These are phyloP conservation scores for Himalopsyche tibetana DNA, from an alignment of 2,888 invertebrate species.

Conservation along the genomic window DNA sequence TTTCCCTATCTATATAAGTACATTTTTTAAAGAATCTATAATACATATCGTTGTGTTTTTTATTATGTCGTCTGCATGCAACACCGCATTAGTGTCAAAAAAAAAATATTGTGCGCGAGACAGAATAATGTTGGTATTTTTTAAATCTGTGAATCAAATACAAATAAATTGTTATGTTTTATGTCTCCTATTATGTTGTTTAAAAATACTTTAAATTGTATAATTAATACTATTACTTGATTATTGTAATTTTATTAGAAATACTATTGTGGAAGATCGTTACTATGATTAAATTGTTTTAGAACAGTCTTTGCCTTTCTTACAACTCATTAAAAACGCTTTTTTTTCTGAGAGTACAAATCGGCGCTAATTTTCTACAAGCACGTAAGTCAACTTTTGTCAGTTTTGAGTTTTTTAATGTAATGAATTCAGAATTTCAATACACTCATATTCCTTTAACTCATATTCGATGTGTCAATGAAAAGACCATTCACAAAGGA, in stretches of 20 bases:
- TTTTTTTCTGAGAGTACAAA: no score
- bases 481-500: no score
- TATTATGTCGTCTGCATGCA: neutral
- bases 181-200: neutral
- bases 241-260: neutral
- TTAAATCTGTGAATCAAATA: no score
- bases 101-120: no score
- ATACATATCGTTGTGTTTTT: slow-evolving; percentile 16
- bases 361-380: no score
- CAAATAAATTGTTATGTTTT: neutral
- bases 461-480: no score
- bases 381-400: no score
- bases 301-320: neutral
- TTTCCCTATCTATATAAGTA: neutral
- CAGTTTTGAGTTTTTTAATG: no score
- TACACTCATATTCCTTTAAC: no score
- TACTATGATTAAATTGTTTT: neutral
- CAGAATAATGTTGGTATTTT: no score
- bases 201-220: slow-evolving; percentile 9
- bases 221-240: neutral
- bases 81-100: no score
- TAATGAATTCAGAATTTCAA: no score
- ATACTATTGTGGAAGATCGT: neutral
- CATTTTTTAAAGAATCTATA: slow-evolving; percentile 9
- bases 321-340: neutral